phyloP scores from a whole-genome alignment of 2,888 invertebrate genomes.

The Poecilus cupreus region DNA sequence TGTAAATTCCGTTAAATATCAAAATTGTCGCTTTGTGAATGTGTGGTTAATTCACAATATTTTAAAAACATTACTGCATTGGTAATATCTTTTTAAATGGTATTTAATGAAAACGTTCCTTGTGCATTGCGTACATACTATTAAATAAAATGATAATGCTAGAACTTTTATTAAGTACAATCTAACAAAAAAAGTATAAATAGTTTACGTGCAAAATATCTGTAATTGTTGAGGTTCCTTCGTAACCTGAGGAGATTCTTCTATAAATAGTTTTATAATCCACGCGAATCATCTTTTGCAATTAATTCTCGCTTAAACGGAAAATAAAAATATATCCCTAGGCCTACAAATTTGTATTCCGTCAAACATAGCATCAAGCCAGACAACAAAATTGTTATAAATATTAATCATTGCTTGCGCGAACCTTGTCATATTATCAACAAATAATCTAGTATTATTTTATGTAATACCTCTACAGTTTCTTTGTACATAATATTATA shows the following conservation, averaged over 20 bases:
- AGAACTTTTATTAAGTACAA: slow-evolving; percentile 1
- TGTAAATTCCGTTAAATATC: background rate
- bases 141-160: slow-evolving; percentile 22
- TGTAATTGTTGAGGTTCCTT: slow-evolving; percentile 23
- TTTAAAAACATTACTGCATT: background rate
- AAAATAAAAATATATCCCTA: slow-evolving; percentile 1
- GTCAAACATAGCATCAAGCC: background rate
- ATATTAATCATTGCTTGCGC: slow-evolving; percentile 8
- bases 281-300: slow-evolving; percentile 4
- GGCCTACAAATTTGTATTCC: slow-evolving; percentile 28
- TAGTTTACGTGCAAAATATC: slow-evolving; percentile 32
- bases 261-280: slow-evolving; percentile 33
- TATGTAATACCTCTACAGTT: no score
- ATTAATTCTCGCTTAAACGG: slow-evolving; percentile 37
- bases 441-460: no score
- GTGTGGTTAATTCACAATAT: background rate
- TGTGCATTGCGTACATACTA: background rate
- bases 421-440: no score
- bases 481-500: no score
- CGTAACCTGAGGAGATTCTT: background rate
- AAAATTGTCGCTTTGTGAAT: background rate
- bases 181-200: slow-evolving; percentile 26
- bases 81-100: slow-evolving; percentile 38
- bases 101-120: slow-evolving; percentile 30
- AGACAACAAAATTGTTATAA: background rate